These are phyloP conservation scores for Caiman crocodilus DNA, from an alignment of 2,797 vertebrate species.

Conservation along the genomic window DNA sequence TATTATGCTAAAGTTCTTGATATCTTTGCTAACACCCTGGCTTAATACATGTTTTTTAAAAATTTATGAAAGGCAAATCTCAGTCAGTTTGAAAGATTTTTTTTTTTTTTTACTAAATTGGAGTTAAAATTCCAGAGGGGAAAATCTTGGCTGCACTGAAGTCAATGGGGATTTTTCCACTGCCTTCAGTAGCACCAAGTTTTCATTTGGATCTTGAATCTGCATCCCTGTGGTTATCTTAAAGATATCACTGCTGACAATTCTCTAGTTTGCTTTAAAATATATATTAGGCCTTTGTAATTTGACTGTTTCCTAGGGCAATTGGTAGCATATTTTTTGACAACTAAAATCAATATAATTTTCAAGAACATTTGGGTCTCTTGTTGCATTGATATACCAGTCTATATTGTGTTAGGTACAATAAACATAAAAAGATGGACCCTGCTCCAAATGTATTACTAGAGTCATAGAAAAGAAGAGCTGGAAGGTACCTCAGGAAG, in stretches of 20 bases:
- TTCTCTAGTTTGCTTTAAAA: background rate
- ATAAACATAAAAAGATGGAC: background rate
- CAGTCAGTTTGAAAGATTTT: background rate
- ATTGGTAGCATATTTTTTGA: background rate
- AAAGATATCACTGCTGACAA: slow-evolving; percentile 18
- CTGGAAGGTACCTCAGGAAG: too few species aligned
- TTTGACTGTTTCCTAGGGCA: background rate
- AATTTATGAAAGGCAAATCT: background rate
- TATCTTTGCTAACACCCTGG: slow-evolving; percentile 19
- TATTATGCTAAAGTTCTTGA: background rate
- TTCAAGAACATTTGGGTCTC: background rate
- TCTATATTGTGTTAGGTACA: background rate
- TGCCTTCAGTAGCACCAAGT: background rate
- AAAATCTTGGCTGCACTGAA: background rate
- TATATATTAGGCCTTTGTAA: background rate
- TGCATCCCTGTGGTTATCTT: background rate
- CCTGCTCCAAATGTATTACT: background rate
- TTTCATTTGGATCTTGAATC: background rate
- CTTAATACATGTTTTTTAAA: background rate
- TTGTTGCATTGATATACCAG: background rate
- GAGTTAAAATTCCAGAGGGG: background rate
- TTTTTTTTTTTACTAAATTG: slow-evolving; percentile 26
- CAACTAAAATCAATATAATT: background rate
- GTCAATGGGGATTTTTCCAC: background rate
- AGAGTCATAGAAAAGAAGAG: background rate